phyloP scores from a whole-genome alignment of 2,888 invertebrate genomes.

The Epinotia ramella region DNA sequence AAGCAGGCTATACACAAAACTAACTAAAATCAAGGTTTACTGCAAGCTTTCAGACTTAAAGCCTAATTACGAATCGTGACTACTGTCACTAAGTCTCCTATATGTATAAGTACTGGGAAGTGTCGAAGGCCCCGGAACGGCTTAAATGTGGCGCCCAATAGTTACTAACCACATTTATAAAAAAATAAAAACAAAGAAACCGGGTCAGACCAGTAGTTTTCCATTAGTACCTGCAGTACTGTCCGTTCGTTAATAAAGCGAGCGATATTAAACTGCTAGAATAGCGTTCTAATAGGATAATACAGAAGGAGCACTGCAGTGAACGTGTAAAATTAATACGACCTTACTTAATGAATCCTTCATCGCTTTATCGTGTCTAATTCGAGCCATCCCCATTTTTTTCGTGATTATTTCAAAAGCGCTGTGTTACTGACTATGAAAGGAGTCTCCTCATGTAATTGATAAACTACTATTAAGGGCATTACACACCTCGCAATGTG shows the following conservation, averaged over 20 bases:
- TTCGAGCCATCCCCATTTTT: too few relatives aligned
- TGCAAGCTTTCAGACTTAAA: constrained; percentile 1
- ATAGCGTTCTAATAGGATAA: neutral
- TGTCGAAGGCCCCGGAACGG: constrained; percentile 27
- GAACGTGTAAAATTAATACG: neutral
- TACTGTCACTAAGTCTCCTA: constrained; percentile 13
- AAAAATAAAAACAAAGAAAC: constrained; percentile 71
- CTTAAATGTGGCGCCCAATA: constrained; percentile 41
- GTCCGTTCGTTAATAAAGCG: constrained; percentile 49
- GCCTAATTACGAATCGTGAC: constrained; percentile 19
- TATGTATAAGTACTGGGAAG: constrained; percentile 29
- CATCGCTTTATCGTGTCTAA: too few relatives aligned
- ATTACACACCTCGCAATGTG: too few relatives aligned
- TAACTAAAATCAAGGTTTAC: constrained; percentile 21
- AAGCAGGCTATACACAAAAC: neutral
- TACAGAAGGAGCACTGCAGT: neutral
- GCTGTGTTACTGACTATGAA: too few relatives aligned
- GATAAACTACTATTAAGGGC: too few relatives aligned
- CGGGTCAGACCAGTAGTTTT: constrained; percentile 70
- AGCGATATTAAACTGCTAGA: constrained; percentile 47
- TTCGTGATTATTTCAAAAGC: too few relatives aligned
- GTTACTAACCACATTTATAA: constrained; percentile 54
- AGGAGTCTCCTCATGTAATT: too few relatives aligned
- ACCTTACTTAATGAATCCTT: neutral
- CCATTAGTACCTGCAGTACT: constrained; percentile 62